Conservation (phyloP, 2,113 vertebrate species). For the Otus sunia region DNA sequence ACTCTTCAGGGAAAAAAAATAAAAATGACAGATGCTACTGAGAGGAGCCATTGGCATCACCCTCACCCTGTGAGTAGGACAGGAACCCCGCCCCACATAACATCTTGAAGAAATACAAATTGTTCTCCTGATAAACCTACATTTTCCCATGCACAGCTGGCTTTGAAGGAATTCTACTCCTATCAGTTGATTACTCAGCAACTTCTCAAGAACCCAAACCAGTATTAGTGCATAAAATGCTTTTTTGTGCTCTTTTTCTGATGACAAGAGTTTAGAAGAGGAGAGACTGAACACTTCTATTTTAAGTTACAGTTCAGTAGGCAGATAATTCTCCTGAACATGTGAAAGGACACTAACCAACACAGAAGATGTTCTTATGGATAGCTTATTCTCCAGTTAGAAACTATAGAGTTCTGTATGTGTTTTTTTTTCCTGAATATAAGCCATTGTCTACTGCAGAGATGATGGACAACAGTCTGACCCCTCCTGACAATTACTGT, state of each 20-base stretch:
- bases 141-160: not conserved
- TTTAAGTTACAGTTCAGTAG: not conserved
- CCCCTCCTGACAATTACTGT: not conserved
- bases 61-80: not conserved
- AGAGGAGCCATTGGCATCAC: not conserved
- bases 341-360: not conserved
- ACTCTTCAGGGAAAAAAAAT: not conserved
- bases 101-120: not conserved
- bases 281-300: not conserved
- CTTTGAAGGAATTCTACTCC: not conserved
- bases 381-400: not conserved
- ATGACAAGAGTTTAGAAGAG: not conserved
- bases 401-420: not conserved
- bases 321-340: not conserved
- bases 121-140: not conserved
- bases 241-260: not conserved
- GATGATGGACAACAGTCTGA: not conserved
- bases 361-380: not conserved
- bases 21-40: not conserved
- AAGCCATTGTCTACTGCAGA: not conserved
- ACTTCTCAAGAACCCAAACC: not conserved
- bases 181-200: not conserved
- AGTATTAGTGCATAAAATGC: not conserved
- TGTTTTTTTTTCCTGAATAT: not conserved
- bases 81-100: accelerated